Evolutionary conservation across 2,797 vertebrate genomes (phyloP), one percentile per base, ranked within the genome.

Genomic region (Pseudopleuronectes americanus): DNA sequence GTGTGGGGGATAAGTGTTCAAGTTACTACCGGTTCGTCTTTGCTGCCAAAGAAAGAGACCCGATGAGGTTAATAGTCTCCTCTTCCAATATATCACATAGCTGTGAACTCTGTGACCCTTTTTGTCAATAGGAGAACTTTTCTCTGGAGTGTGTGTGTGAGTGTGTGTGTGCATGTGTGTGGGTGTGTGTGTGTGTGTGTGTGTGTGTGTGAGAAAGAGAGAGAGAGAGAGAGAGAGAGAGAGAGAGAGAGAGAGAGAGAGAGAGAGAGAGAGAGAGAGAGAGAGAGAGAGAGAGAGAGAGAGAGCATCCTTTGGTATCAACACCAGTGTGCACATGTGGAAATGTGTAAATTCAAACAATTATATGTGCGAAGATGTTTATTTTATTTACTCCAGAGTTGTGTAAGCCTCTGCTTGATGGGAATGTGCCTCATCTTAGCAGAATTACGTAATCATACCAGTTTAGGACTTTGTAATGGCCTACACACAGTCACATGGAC

Each of bases 31-130:
- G 92, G 89, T 94, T 90, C 89, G 90, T 89, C 92, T 94, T 92
- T 93, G 90, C 91, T 87, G 90, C 87, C 84, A 92, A 94, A 95
- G 94, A 94, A 95, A 95, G 92, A 95, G 94, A 94, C 90, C 92
- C 85, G 92, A 94, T 94, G 94, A 94, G 94, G 94, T 95, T 96
- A 96, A 96, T 96, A 95, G 95, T 95, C 94, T 95, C 94, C 93
- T 93, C 94, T 90, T 94, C 92, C 93, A 94, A 96, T 94, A 95
- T 94, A 95, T 95, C 95, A 96, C 95, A 94, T 95, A 94, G 94
- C 95, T 95, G 87, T 95, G 95, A 96, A 96, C 95, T 94, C 93
- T 89, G 91, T 95, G 95, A 96, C 96, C 95, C 86, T 94, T 93
- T 92, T 92, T 94, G 93, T 95, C 93, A 94, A 95, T 90, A 94